Evolutionary conservation across 2,113 vertebrate genomes (phyloP).

Genomic region (Diphyllodes magnificus): DNA sequence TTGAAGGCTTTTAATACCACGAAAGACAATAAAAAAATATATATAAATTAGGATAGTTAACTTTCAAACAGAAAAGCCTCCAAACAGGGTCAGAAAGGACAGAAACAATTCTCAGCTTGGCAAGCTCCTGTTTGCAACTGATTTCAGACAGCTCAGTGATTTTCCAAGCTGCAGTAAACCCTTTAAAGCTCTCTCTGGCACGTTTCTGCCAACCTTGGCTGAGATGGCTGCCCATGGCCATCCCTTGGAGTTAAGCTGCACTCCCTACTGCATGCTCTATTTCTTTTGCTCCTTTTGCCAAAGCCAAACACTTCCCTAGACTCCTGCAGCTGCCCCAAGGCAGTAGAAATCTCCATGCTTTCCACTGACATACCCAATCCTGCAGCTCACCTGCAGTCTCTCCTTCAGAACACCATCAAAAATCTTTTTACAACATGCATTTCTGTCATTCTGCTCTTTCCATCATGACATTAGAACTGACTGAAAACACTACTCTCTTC

Average conservation of each 20-base stretch:
- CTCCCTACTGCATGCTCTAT: not conserved
- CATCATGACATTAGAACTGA: not conserved
- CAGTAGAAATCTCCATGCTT: not conserved
- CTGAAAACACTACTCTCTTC: not conserved
- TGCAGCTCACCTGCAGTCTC: not conserved
- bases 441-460: not conserved
- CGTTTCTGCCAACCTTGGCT: not conserved
- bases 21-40: not conserved
- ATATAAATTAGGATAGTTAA: not conserved
- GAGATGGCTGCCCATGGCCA: fast-evolving
- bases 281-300: not conserved
- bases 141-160: not conserved
- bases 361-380: not conserved
- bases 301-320: not conserved
- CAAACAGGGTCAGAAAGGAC: not conserved
- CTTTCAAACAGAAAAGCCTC: not conserved
- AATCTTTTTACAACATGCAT: not conserved
- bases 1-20: not conserved
- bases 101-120: not conserved
- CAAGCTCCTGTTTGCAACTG: not conserved
- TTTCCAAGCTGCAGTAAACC: not conserved
- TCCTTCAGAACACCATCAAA: not conserved
- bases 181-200: not conserved
- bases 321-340: not conserved
- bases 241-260: not conserved